These are phyloP conservation scores for Talpa occidentalis DNA, from an alignment of 2,113 vertebrate species.

Conservation along the genomic window DNA sequence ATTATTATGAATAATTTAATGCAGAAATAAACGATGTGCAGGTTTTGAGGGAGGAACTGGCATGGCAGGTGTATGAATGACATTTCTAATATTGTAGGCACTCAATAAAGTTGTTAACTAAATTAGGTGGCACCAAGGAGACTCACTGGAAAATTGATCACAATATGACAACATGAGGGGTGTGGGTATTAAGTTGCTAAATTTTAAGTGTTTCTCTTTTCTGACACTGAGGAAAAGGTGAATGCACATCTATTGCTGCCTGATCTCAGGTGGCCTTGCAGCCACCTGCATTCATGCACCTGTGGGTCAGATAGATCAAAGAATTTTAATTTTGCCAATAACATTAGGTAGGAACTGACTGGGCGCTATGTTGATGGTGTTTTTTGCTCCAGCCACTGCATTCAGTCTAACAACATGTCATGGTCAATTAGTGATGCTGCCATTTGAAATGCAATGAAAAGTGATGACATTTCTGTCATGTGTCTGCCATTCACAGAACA, in stretches of 20 bases:
- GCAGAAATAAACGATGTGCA: not conserved
- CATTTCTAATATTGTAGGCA: not conserved
- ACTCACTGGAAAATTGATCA: not conserved
- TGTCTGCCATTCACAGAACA: not conserved
- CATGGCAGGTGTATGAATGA: not conserved
- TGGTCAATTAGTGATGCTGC: not conserved
- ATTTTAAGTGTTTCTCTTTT: not conserved
- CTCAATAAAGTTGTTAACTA: not conserved
- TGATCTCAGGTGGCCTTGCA: not conserved
- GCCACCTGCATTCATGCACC: not conserved
- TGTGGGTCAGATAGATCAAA: not conserved
- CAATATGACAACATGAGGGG: not conserved
- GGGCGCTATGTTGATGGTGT: not conserved
- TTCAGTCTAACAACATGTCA: not conserved
- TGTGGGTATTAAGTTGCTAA: not conserved
- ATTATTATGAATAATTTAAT: not conserved
- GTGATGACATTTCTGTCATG: not conserved
- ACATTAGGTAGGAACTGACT: not conserved
- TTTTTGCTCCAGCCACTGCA: not conserved
- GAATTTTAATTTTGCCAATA: not conserved
- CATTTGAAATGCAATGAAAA: not conserved
- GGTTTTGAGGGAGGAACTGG: not conserved
- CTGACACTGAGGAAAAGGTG: not conserved
- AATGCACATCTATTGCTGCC: rapidly evolving
- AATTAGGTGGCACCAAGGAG: not conserved